Evolutionary conservation across 2,113 vertebrate genomes (phyloP).

Genomic region (Eclectus roratus): DNA sequence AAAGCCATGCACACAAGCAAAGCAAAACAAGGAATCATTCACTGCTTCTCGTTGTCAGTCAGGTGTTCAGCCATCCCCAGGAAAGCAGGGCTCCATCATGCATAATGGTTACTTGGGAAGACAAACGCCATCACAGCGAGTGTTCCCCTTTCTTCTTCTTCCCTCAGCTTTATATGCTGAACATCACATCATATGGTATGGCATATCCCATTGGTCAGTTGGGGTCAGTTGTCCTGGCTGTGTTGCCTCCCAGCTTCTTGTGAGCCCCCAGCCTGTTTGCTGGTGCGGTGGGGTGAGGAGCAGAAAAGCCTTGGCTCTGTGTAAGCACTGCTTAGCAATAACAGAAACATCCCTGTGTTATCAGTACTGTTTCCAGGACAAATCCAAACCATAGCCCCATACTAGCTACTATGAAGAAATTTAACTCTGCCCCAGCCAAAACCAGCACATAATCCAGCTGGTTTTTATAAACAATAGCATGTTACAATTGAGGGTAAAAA

Average conservation of each 20-base stretch:
- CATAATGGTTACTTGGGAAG: not conserved
- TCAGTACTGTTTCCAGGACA: not conserved
- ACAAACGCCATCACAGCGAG: not conserved
- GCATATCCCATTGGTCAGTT: not conserved
- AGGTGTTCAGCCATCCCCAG: not conserved
- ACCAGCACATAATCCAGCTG: not conserved
- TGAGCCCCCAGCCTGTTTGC: fast-evolving
- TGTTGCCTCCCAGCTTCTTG: not conserved
- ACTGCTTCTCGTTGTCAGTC: not conserved
- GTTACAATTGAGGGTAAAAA: not conserved
- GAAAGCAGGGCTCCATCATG: not conserved
- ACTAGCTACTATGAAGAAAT: not conserved
- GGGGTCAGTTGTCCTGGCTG: not conserved
- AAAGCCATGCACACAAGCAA: not conserved
- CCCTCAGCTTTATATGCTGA: not conserved
- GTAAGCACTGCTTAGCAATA: not conserved
- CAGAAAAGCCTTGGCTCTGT: not conserved
- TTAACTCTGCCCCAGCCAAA: not conserved
- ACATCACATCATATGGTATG: not conserved
- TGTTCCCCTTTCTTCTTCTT: not conserved
- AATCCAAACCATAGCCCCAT: not conserved
- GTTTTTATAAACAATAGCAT: not conserved
- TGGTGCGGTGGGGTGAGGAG: not conserved
- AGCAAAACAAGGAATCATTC: not conserved
- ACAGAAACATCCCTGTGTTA: not conserved